Percentiles rank a stretch among this genome's conserved stretches.
Evolutionary conservation across 1,140 invertebrate species (phyloP).

Genomic region (Paracyclopina nana): DNA sequence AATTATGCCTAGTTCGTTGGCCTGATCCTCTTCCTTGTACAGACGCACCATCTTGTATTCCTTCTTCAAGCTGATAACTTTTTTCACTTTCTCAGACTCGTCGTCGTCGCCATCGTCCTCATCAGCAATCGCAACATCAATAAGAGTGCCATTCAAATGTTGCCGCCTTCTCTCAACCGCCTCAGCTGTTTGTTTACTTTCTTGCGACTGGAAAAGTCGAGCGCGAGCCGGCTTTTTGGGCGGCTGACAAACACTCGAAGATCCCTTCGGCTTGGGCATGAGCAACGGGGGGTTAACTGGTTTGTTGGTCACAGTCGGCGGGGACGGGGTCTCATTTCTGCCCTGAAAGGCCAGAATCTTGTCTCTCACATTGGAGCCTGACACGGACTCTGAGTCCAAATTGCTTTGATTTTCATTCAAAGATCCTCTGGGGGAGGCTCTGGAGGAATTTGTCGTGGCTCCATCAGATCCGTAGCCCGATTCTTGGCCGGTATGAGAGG

Average conservation of each 20-base stretch:
- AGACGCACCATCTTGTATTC: conserved; percentile 12
- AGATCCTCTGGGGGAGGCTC: not conserved
- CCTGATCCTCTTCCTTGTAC: not conserved
- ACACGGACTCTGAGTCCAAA: no score
- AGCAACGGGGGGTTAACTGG: conserved; percentile 1
- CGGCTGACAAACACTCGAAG: not conserved
- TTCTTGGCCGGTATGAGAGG: not conserved
- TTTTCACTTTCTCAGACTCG: not conserved
- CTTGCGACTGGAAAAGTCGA: not conserved
- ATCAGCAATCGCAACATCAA: not conserved
- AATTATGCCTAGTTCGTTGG: conserved; percentile 11
- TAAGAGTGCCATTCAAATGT: not conserved
- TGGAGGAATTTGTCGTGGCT: not conserved
- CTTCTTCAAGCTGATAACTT: conserved; percentile 5
- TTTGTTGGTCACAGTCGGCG: not conserved
- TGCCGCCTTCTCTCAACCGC: no score
- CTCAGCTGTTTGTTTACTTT: no score
- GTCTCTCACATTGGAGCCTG: no score
- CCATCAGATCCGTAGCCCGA: not conserved
- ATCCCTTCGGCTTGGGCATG: not conserved
- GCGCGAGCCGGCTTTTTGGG: not conserved
- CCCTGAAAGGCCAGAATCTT: no score
- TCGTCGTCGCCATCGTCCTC: not conserved
- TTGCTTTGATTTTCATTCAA: no score
- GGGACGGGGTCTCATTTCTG: not conserved